Percentiles rank a stretch among this genome's conserved stretches.
These are phyloP conservation scores for Neoniphon sammara DNA, from an alignment of 2,797 vertebrate genomes.

Conservation along the genomic window DNA sequence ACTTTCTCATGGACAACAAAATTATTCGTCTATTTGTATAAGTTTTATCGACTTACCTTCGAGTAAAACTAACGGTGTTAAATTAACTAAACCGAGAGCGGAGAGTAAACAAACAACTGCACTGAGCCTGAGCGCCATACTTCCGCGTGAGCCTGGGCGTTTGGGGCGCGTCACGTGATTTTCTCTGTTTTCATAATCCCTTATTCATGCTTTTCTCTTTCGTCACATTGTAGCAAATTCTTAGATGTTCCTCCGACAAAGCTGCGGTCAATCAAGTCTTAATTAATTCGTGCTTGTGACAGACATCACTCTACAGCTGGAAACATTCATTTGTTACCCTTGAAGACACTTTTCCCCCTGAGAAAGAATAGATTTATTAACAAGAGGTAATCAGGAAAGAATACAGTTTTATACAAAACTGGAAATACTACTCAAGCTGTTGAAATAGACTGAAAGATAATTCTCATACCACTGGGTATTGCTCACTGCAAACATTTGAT, in stretches of 20 bases:
- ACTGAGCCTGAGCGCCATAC: slow-evolving; percentile 39
- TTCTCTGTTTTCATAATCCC: neutral
- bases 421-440: slow-evolving; percentile 92
- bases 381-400: slow-evolving; percentile 99
- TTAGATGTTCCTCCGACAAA: neutral
- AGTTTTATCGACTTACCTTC: slow-evolving; percentile 51
- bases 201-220: too few relatives aligned
- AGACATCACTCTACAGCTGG: neutral
- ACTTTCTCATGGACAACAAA: neutral
- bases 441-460: slow-evolving; percentile 91
- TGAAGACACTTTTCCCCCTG: slow-evolving; percentile 87
- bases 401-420: slow-evolving; percentile 94
- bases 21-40: neutral
- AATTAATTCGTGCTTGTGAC: neutral
- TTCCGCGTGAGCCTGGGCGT: neutral
- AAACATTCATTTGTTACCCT: slow-evolving; percentile 55
- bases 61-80: slow-evolving; percentile 27
- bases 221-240: neutral
- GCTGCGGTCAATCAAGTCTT: neutral
- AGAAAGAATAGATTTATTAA: slow-evolving; percentile 99
- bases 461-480: slow-evolving; percentile 91
- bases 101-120: neutral
- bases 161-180: slow-evolving; percentile 38
- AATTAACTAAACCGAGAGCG: slow-evolving; percentile 27
- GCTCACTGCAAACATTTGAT: slow-evolving; percentile 89